phyloP scores from a whole-genome alignment of 2,113 vertebrate genomes.

The Crypturellus undulatus region DNA sequence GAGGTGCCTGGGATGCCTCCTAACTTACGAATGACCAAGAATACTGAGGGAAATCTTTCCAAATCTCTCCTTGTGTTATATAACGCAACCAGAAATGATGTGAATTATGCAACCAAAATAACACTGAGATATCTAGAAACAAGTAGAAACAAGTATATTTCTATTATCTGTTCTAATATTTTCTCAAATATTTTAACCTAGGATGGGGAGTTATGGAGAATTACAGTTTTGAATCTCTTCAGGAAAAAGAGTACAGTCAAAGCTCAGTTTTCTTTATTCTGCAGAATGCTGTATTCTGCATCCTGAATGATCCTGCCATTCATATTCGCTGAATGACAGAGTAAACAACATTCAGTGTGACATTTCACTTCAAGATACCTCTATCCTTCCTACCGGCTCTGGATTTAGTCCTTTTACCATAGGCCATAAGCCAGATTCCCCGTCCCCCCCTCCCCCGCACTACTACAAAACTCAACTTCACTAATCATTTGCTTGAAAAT shows the following conservation, averaged over 20 bases:
- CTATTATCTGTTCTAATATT: not conserved
- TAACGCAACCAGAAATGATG: not conserved
- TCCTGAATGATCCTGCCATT: not conserved
- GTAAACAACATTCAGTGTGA: not conserved
- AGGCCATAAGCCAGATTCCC: not conserved
- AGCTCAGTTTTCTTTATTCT: not conserved
- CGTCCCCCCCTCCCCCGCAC: too few species aligned
- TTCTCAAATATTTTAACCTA: not conserved
- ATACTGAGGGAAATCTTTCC: not conserved
- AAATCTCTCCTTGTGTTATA: not conserved
- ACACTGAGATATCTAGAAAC: not conserved
- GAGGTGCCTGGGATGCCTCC: not conserved
- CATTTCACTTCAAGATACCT: not conserved
- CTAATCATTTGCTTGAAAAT: not conserved
- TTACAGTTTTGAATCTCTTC: not conserved
- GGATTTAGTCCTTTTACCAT: not conserved
- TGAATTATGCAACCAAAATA: not conserved
- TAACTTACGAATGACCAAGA: not conserved
- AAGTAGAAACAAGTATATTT: not conserved
- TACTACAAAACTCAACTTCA: not conserved
- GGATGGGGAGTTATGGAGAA: not conserved
- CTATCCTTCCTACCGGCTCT: not conserved
- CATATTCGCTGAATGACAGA: not conserved
- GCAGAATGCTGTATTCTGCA: not conserved
- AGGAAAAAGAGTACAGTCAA: not conserved